Base-by-base conservation (phyloP, 2,797 vertebrate genomes). In the Psittacula derbiana region DNA sequence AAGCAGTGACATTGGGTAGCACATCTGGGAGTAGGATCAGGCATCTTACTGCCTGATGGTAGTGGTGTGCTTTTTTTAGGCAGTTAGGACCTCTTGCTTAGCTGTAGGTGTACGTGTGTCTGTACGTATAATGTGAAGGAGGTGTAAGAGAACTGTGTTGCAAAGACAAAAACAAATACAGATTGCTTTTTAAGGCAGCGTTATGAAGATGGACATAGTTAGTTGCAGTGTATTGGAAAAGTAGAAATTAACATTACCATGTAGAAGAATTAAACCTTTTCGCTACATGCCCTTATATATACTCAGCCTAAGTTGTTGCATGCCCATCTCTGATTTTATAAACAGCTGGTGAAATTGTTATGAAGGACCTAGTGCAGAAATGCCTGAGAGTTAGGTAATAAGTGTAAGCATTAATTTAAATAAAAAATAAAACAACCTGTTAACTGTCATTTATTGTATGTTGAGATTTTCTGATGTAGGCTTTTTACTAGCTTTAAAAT, bases 231-330 rank as follows among this genome's bases (percentile, higher is more conserved):
- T 13, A 3, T 6, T 73, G 6, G 21, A 65, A 55, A 74, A 71
- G 11, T 41, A 60, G 83, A 86, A 75, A 28, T 16, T 28, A 62
- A 27, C 3, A 4, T 52, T 60, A 6, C 9, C 8, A 1, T 19
- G 7, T 72, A 18, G 49, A 80, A 78, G 27, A 44, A 30, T 8
- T 16, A 27, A 27, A 21, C 5, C 28, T 28, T 65, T 66, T 62
- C 24, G 8, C 4, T 57, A 7, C 0, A 0, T 49, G 6, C 8
- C 16, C 5, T 40, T 57, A 25, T 43, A 3, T 28, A 9, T 25
- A 19, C 25, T 66, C 16, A 74, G 23, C 16, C 17, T 25, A 31
- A 25, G 13, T 52, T 70, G 25, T 33, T 79, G 4, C 2, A 4
- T 67, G 36, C 4, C 9, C 3, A 4, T 50, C 17, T 75, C 19